Evolutionary conservation across 2,888 invertebrate species (phyloP), one percentile per base, ranked within the genome.

Genomic region (Tortricodes alternella): DNA sequence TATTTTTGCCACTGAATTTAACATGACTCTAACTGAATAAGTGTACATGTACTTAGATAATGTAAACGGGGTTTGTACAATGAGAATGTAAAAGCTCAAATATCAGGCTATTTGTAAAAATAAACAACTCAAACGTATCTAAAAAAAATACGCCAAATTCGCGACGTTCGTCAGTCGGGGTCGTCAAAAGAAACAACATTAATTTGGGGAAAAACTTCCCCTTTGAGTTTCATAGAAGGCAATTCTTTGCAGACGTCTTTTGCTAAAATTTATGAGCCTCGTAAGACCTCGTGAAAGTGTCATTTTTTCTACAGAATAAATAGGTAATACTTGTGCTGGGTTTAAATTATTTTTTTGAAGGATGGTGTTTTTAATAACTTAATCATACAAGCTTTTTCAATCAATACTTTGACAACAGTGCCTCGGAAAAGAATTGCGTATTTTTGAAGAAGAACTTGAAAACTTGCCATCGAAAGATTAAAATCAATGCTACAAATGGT

Each of bases 151-250:
- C 16, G 29, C 46, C 48, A 48, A 48, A 35, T 55, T 53, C 24
- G 18, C 19, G 29, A 34, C 41, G 41, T 29, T 41, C 55, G 41
- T 43, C 48, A 41, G 39, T 5, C 23, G 15, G n/a, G 16, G 24
- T 34, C 24, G 27, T 55, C 48, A 55, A 48, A 53, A 48, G 55
- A 41, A 55, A 43, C 41, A 55, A 35, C 55, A 49, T 55, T 55
- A 55, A 49, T 55, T 55, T 48, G 27, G 34, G 15, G 21, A 55
- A 41, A 46, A 55, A 53, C 13, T 21, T 55, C 24, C 53, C 53
- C 48, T 55, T 55, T 55, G 46, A 48, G 48, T 43, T 48, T 48
- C 55, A 48, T 41, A 48, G 55, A 27, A 24, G 48, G 55, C 55
- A 55, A 55, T 48, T 55, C 48, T 48, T 48, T 34, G 41, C 55